Evolutionary conservation across 2,113 vertebrate genomes (phyloP).

Genomic region (Corynorhinus townsendii): DNA sequence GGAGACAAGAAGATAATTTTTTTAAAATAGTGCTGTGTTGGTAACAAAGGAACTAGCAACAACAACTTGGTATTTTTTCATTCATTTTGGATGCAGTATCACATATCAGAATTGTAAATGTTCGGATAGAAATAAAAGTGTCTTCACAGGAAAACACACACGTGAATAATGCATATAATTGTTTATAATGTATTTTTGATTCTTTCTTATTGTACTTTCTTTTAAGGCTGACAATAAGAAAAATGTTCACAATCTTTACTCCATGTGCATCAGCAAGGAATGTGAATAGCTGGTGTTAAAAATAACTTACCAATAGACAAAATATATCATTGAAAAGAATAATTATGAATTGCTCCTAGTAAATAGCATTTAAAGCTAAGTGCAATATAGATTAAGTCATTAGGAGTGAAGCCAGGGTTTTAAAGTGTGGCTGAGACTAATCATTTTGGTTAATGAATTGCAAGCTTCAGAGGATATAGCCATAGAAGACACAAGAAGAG

Average conservation of each 20-base stretch:
- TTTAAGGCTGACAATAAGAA: not conserved
- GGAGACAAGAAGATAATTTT: constrained; percentile 49
- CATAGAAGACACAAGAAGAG: not conserved
- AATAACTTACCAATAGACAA: not conserved
- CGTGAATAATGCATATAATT: not conserved
- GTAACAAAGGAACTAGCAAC: constrained; percentile 11
- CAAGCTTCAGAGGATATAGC: not conserved
- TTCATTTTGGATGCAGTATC: not conserved
- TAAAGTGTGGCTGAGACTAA: not conserved
- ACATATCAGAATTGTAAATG: not conserved
- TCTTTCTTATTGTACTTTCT: not conserved
- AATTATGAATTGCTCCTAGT: not conserved
- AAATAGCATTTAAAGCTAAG: not conserved
- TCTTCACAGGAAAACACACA: not conserved
- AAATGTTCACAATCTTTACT: not conserved
- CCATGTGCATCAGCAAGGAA: not conserved
- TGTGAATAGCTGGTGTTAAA: not conserved
- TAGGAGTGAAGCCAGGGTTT: not conserved
- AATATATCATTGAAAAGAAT: not conserved
- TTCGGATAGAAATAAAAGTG: constrained; percentile 45
- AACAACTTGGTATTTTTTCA: constrained; percentile 2
- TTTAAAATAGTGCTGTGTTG: constrained; percentile 18
- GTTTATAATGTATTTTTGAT: not conserved
- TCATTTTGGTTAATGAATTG: not conserved
- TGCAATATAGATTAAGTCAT: not conserved